Evolutionary conservation across 2,113 vertebrate genomes (phyloP).

Genomic region (Delphinus delphis): DNA sequence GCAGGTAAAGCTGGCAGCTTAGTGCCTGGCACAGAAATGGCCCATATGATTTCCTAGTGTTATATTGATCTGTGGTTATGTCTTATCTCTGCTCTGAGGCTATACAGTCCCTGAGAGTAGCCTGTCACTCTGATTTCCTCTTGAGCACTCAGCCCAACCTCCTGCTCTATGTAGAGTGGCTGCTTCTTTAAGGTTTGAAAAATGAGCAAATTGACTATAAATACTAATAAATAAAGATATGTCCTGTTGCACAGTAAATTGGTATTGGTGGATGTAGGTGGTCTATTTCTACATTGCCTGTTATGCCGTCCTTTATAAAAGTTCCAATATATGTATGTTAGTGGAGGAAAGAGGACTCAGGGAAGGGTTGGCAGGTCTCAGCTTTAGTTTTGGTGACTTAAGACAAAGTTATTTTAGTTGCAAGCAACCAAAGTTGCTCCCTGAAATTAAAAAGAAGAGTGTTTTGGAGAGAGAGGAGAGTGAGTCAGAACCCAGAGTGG

Average conservation of each 20-base stretch:
- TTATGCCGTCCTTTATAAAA: neutral
- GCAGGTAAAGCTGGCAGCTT: neutral
- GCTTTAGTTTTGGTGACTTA: constrained; percentile 19
- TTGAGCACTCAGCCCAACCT: neutral
- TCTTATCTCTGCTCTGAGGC: neutral
- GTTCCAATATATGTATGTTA: neutral
- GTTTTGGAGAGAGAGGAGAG: neutral
- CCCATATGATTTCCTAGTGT: neutral
- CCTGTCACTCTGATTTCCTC: neutral
- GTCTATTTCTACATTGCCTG: neutral
- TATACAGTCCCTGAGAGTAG: neutral
- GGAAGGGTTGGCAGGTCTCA: neutral
- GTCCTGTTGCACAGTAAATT: neutral
- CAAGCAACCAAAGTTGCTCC: neutral
- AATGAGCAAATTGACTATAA: neutral
- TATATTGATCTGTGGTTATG: neutral
- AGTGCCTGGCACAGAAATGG: neutral
- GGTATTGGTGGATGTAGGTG: neutral
- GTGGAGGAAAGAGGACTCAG: neutral
- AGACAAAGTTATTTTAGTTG: constrained; percentile 52
- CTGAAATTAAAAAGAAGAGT: constrained; percentile 40
- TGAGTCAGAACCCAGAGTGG: constrained; percentile 8
- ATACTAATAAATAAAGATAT: neutral
- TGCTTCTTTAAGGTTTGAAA: neutral
- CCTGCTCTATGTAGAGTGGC: neutral